Conservation (phyloP, 1,140 invertebrate genomes). For the Solenopsis fugax region DNA sequence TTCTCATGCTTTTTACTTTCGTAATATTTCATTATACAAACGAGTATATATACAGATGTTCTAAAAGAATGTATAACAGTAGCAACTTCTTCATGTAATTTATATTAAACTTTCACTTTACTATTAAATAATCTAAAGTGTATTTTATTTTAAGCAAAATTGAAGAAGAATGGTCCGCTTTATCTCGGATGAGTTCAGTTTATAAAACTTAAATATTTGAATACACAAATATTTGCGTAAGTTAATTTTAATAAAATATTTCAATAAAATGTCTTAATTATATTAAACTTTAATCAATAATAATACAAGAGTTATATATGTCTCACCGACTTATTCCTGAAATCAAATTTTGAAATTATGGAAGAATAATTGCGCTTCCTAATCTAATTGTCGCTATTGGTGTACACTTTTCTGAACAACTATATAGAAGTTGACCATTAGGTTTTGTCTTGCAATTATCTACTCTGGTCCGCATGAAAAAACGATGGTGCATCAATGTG, state of each 20-base stretch:
- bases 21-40: constrained; percentile 50
- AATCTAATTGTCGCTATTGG: constrained; percentile 41
- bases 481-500: constrained; percentile 38
- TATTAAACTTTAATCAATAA: neutral
- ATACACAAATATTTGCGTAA: neutral
- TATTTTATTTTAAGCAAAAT: constrained; percentile 34
- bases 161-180: neutral
- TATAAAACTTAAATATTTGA: constrained; percentile 14
- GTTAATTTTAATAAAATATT: neutral
- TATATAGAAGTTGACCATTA: constrained; percentile 37
- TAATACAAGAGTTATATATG: neutral
- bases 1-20: constrained; percentile 39
- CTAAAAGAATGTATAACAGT: constrained; percentile 53
- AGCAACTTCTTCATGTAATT: constrained; percentile 40
- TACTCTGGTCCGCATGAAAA: constrained; percentile 62
- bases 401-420: constrained; percentile 42
- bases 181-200: neutral
- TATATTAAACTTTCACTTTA: constrained; percentile 31
- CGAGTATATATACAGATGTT: constrained; percentile 34
- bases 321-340: neutral
- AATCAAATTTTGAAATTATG: constrained; percentile 9
- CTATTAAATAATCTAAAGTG: neutral
- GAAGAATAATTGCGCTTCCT: neutral
- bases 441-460: constrained; percentile 29
- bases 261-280: neutral